Conservation (phyloP, 2,888 invertebrate genomes). For the Prosapia bicincta region DNA sequence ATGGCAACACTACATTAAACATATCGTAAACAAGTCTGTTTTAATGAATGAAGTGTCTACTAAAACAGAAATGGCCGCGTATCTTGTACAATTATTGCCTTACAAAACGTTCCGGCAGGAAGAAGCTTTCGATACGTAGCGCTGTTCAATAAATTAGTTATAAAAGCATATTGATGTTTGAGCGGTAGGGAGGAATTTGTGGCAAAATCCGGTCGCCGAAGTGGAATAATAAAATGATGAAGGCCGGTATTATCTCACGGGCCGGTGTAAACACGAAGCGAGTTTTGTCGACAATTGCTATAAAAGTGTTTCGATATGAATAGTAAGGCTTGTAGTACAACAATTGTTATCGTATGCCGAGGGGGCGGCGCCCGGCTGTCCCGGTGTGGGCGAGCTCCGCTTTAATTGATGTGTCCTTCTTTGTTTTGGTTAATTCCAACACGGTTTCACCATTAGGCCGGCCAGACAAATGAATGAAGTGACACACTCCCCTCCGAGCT, state of each 20-base stretch:
- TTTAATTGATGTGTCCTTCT: slow-evolving; percentile 26
- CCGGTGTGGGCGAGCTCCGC: slow-evolving; percentile 19
- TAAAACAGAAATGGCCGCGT: neutral
- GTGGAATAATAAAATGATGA: slow-evolving; percentile 26
- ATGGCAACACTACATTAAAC: neutral
- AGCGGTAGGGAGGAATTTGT: slow-evolving; percentile 15
- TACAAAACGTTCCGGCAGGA: neutral
- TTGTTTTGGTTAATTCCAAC: slow-evolving; percentile 26
- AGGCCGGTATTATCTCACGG: slow-evolving; percentile 13
- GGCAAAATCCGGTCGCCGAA: slow-evolving; percentile 5
- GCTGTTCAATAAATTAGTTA: slow-evolving; percentile 19
- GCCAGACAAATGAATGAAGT: slow-evolving; percentile 23
- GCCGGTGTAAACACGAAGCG: slow-evolving; percentile 21
- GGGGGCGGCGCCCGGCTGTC: slow-evolving; percentile 3
- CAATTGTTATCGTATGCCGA: slow-evolving; percentile 4
- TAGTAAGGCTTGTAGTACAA: slow-evolving; percentile 7
- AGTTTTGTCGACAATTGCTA: slow-evolving; percentile 7
- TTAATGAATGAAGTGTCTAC: neutral
- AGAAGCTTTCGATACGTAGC: neutral
- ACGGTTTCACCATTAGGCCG: slow-evolving; percentile 25
- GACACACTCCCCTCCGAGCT: slow-evolving; percentile 1
- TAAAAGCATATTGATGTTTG: slow-evolving; percentile 19
- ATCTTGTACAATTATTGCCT: neutral
- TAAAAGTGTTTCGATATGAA: slow-evolving; percentile 19
- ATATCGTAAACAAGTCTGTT: neutral